Evolutionary conservation across 1,140 invertebrate species (phyloP), one percentile per base, ranked within the genome.

Genomic region (Cotesia chilonis): DNA sequence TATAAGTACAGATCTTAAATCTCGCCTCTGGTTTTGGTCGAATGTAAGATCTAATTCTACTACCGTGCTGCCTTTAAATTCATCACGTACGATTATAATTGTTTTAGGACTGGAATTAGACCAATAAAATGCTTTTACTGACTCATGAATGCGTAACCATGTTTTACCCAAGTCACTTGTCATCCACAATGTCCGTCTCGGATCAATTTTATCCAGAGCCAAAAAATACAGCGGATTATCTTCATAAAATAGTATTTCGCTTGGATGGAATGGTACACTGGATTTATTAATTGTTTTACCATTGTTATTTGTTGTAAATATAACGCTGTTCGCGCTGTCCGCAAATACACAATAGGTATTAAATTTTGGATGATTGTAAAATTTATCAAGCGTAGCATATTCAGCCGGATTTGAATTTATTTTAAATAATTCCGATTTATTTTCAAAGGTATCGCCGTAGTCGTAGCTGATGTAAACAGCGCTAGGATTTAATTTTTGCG

Each of bases 391-490:
- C 10, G 90, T 89, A 4, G 94, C 91, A 85, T 93, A 92, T 65
- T 85, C 83, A 81, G 88, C 79, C 12, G 86, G 75, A 37, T 79
- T 75, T 72, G 89, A 82, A 6, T 86, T 83, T 14, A 93, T 78
- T 68, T 85, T 88, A 77, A 94, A 94, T 36, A 85, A 82, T 12
- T 92, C 89, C 2, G 92, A 94, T 83, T 92, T 92, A 78, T 95
- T 93, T 6, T 84, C 81, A 79, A 95, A 96, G 1, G 89, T 92
- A 74, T 91, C 90, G 0, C 95, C 95, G 86, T 96, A 96, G 84
- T 96, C 91, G 82, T 93, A 92, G 20, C 95, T 96, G 76, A 96
- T 92, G 80, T 92, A 96, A 4, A 96, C 89, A 47, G 92, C 89
- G 57, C 92, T 94, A 70, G 92, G 90, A 75, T 81, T 89, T 67